Evolutionary conservation across 2,888 invertebrate genomes (phyloP).

Genomic region (Morpho helenor): DNA sequence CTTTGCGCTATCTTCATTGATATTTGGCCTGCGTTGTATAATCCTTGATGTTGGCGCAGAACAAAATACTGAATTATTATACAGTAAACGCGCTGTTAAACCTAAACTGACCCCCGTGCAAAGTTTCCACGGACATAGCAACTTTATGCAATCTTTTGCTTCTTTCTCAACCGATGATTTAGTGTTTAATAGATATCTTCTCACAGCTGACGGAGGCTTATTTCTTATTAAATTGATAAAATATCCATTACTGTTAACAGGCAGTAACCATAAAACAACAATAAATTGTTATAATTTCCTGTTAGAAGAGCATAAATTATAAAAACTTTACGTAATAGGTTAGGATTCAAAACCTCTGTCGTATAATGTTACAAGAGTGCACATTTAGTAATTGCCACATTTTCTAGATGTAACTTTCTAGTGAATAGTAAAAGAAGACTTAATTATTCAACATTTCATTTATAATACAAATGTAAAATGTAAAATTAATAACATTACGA

Average conservation of each 20-base stretch:
- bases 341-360: constrained; percentile 48
- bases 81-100: constrained; percentile 50
- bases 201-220: constrained; percentile 48
- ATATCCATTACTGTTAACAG: constrained; percentile 45
- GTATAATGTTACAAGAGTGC: constrained; percentile 48
- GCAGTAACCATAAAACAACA: constrained; percentile 51
- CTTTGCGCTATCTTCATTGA: constrained; percentile 72
- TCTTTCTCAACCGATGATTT: constrained; percentile 46
- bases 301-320: constrained; percentile 7
- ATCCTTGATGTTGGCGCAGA: constrained; percentile 78
- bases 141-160: constrained; percentile 43
- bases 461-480: constrained; percentile 12
- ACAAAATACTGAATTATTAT: constrained; percentile 81
- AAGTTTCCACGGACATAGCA: constrained; percentile 65
- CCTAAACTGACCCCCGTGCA: constrained; percentile 69
- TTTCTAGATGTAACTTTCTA: constrained; percentile 27
- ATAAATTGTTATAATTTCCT: constrained; percentile 19
- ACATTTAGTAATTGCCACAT: constrained; percentile 68
- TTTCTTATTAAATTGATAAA: constrained; percentile 52
- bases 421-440: constrained; percentile 3
- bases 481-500: no score
- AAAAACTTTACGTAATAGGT: constrained; percentile 4
- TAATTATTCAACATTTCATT: constrained; percentile 41
- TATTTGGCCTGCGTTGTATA: constrained; percentile 76
- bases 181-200: constrained; percentile 48